Evolutionary conservation across 2,797 vertebrate genomes (phyloP), one percentile per base, ranked within the genome.

Genomic region (Mastacembelus armatus): DNA sequence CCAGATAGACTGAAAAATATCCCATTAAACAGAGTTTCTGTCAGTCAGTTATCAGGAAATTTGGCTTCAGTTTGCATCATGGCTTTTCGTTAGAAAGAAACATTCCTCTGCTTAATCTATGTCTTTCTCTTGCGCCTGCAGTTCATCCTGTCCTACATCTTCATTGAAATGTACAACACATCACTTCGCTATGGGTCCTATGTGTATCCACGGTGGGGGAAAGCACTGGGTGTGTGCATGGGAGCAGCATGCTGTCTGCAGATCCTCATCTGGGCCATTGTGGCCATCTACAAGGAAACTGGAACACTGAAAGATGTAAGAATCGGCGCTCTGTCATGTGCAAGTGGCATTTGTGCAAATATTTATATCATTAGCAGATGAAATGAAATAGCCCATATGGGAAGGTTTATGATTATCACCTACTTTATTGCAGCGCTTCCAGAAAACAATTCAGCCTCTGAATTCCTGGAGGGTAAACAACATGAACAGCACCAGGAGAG

Each of bases 141-240:
- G 95, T 94, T 95, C 77, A 94, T 93, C 58, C 88, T 96, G 77
- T 86, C 92, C 66, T 95, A 94, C 77, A 90, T 95, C 78, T 95
- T 95, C 86, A 92, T 96, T 26, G 94, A 95, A 80, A 94, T 95
- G 91, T 94, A 94, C 84, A 88, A 85, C 45, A 92, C 92, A 0
- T 42, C 92, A 0, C 92, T 96, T 40, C 81, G 21, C 21, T 95
- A 95, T 0, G 94, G 95, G 4, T 30, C 51, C 11, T 95, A 96
- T 6, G 85, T 90, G 71, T 95, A 85, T 79, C 94, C 95, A 0
- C 81, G 35, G 19, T 95, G 95, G 95, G 94, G 94, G 6, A 95
- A 85, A 59, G 93, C 91, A 0, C 75, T 96, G 61, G 95, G 95
- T 0, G 75, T 95, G 66, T 96, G 94, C 78, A 92, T 96, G 85